phyloP scores from a whole-genome alignment of 2,113 vertebrate genomes.

The Esox niger region DNA sequence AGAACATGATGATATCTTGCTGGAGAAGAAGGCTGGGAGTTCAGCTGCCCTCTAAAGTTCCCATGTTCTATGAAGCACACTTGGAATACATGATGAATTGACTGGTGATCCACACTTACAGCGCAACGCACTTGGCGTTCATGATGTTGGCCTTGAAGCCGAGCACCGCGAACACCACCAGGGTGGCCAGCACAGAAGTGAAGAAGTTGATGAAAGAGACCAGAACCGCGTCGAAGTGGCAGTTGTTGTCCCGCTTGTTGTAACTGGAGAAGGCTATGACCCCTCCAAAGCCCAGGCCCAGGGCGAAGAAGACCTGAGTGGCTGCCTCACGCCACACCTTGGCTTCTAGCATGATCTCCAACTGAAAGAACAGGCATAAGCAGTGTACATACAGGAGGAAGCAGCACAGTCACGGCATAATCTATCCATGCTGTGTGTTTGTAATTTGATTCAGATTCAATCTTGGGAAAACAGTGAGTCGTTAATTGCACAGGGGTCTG shows the following conservation, averaged over 20 bases:
- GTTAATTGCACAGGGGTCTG: too few relatives aligned
- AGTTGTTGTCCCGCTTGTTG: slow-evolving; percentile 99
- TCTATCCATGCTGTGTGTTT: too few relatives aligned
- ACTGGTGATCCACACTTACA: slow-evolving; percentile 60
- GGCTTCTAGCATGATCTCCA: slow-evolving; percentile 95
- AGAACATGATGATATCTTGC: too few relatives aligned
- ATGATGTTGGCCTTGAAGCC: slow-evolving; percentile 97
- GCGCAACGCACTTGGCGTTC: slow-evolving; percentile 82
- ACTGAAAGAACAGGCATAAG: slow-evolving; percentile 69
- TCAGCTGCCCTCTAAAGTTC: too few relatives aligned
- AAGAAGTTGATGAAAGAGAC: slow-evolving; percentile 98
- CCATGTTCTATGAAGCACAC: too few relatives aligned
- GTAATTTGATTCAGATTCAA: too few relatives aligned
- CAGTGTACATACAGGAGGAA: not conserved
- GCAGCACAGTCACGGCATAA: too few relatives aligned
- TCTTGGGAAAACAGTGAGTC: too few relatives aligned
- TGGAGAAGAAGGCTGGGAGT: too few relatives aligned
- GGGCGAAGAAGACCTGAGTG: slow-evolving; percentile 96
- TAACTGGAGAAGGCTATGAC: slow-evolving; percentile 99
- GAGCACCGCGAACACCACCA: slow-evolving; percentile 97
- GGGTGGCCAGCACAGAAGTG: slow-evolving; percentile 93
- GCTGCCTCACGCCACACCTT: slow-evolving; percentile 97
- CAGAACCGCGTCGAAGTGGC: slow-evolving; percentile 95
- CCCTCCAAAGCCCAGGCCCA: slow-evolving; percentile 95
- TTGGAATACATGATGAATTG: too few relatives aligned